These are phyloP conservation scores for Agonopterix alstromeriana DNA, from an alignment of 2,888 invertebrate species.

Conservation along the genomic window DNA sequence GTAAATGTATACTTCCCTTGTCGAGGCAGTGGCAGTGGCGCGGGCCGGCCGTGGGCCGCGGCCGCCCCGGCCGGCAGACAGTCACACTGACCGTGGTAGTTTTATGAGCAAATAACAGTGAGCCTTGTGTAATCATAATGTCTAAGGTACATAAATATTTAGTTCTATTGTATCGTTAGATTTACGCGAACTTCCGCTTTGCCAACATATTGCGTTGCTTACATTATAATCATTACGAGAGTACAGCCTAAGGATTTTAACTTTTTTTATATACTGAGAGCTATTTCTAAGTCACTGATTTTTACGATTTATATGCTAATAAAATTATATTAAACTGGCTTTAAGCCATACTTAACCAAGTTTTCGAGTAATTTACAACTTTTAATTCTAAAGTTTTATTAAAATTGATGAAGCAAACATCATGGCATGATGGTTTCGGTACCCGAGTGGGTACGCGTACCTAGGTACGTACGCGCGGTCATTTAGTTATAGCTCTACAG, in stretches of 20 bases:
- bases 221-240: constrained; percentile 71
- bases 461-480: constrained; percentile 39
- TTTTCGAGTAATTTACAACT: constrained; percentile 74
- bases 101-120: constrained; percentile 53
- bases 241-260: constrained; percentile 78
- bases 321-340: constrained; percentile 55
- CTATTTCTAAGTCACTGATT: constrained; percentile 75
- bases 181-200: constrained; percentile 74
- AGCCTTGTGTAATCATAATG: constrained; percentile 72
- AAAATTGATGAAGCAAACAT: constrained; percentile 58
- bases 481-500: constrained; percentile 76
- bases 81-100: constrained; percentile 41
- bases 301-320: constrained; percentile 56
- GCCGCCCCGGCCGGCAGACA: constrained; percentile 30
- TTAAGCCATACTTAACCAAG: constrained; percentile 56
- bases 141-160: constrained; percentile 74
- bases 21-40: constrained; percentile 31
- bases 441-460: too few species aligned
- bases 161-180: constrained; percentile 74
- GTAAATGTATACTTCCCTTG: constrained; percentile 45
- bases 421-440: constrained; percentile 62
- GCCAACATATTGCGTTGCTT: constrained; percentile 75
- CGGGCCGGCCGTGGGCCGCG: constrained; percentile 33
- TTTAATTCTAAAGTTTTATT: constrained; percentile 62
- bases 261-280: constrained; percentile 73